Conservation (phyloP, 1,140 invertebrate species). For the Drosophila aff. region DNA sequence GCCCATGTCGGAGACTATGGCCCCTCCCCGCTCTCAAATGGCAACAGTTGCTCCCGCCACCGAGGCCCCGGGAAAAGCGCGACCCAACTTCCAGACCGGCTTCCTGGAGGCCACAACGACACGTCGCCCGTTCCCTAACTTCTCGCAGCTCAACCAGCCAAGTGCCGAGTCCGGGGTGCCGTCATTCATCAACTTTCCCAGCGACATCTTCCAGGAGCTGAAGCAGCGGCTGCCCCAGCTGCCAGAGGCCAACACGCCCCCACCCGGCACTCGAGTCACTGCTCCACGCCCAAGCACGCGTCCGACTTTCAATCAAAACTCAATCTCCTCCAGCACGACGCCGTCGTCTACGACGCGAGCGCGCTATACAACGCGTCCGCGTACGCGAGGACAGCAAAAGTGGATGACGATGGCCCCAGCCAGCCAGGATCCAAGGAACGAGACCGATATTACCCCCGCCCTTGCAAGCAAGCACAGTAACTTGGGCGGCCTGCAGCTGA, state of each 20-base stretch:
- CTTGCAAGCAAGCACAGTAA: slow-evolving; percentile 32
- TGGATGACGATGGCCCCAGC: slow-evolving; percentile 48
- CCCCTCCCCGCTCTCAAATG: slow-evolving; percentile 72
- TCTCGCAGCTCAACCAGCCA: slow-evolving; percentile 49
- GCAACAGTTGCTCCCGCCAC: slow-evolving; percentile 34
- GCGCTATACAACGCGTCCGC: slow-evolving; percentile 66
- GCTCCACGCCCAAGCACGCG: slow-evolving; percentile 60
- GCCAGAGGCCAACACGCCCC: slow-evolving; percentile 54
- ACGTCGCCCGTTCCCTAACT: slow-evolving; percentile 64
- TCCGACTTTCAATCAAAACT: slow-evolving; percentile 63
- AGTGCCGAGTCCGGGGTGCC: slow-evolving; percentile 60
- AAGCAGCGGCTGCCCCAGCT: slow-evolving; percentile 66
- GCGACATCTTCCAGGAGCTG: slow-evolving; percentile 81
- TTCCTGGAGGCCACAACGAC: slow-evolving; percentile 77
- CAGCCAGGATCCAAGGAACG: slow-evolving; percentile 14
- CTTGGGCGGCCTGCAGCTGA: slow-evolving; percentile 60
- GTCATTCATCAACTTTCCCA: slow-evolving; percentile 81
- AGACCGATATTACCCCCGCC: slow-evolving; percentile 2
- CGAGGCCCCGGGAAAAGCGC: slow-evolving; percentile 19
- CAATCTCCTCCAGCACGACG: slow-evolving; percentile 71
- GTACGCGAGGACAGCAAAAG: slow-evolving; percentile 73
- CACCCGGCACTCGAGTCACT: slow-evolving; percentile 55
- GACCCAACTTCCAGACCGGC: slow-evolving; percentile 56
- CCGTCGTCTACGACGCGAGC: slow-evolving; percentile 35
- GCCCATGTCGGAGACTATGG: slow-evolving; percentile 87